phyloP scores from a whole-genome alignment of 2,113 vertebrate genomes.

The Leucopternis melanops region DNA sequence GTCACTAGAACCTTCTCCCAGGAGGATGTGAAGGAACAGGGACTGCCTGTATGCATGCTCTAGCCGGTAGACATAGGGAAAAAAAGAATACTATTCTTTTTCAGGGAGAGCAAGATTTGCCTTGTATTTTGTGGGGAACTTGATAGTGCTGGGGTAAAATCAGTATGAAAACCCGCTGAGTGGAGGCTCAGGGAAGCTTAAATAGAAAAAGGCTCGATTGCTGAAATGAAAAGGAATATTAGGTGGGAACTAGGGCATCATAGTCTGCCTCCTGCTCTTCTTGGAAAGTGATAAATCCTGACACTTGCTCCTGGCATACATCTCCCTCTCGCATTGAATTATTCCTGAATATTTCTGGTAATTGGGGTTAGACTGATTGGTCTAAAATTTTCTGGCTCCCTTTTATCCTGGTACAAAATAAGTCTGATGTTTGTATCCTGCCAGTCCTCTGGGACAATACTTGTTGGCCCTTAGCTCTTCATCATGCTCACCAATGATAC shows the following conservation, averaged over 20 bases:
- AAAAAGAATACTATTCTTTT: background rate
- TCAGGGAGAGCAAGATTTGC: background rate
- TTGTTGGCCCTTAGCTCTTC: too few species aligned
- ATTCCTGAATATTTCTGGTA: too few species aligned
- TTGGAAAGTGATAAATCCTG: background rate
- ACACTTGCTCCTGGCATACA: too few species aligned
- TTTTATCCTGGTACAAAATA: too few species aligned
- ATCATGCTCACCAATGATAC: too few species aligned
- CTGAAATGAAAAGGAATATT: background rate
- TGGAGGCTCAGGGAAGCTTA: background rate
- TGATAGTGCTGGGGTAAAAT: background rate
- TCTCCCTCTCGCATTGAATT: too few species aligned
- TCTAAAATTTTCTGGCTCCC: too few species aligned
- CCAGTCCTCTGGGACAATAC: too few species aligned
- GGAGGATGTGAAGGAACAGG: background rate
- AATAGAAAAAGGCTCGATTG: background rate
- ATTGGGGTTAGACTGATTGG: too few species aligned
- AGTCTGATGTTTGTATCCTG: too few species aligned
- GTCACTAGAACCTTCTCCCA: background rate
- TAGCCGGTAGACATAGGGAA: rapidly evolving
- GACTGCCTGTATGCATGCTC: background rate
- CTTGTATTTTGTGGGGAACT: background rate
- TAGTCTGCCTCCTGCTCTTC: background rate
- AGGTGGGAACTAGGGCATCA: background rate
- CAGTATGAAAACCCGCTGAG: background rate